Conservation (phyloP, 23 tunicate genomes). For the Ascidia mentula region DNA sequence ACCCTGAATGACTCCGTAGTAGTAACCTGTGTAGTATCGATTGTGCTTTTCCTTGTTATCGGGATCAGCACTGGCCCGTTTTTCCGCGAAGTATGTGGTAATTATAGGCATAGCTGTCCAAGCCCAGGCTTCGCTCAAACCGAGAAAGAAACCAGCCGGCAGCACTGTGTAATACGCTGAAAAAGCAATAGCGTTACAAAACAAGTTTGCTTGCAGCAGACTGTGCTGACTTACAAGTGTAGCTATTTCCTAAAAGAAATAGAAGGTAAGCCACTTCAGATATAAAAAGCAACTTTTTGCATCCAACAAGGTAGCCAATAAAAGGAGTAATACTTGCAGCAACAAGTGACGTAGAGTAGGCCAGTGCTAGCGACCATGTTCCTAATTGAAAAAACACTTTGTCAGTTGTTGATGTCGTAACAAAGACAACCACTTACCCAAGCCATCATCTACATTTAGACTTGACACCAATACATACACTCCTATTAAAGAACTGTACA, state of each 20-base stretch:
- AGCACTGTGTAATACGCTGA: conserved; percentile 17
- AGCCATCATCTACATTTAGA: conserved; percentile 28
- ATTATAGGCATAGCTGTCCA: conserved; percentile 25
- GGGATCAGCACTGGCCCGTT: conserved; percentile 8
- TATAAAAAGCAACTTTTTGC: background rate
- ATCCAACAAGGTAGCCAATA: conserved; percentile 7
- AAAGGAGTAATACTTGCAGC: conserved; percentile 20
- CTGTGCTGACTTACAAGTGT: conserved; percentile 26
- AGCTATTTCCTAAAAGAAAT: conserved; percentile 10
- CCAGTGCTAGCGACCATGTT: conserved; percentile 33
- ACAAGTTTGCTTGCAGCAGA: background rate
- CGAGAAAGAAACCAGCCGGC: conserved; percentile 25
- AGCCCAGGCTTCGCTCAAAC: conserved; percentile 31
- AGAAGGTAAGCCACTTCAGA: conserved; percentile 15
- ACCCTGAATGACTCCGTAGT: conserved; percentile 22
- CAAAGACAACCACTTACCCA: conserved; percentile 10
- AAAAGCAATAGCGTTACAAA: background rate
- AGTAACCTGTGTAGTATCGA: conserved; percentile 29
- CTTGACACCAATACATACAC: conserved; percentile 26
- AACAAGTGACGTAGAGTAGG: conserved; percentile 18
- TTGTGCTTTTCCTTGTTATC: background rate
- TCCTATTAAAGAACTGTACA: conserved; percentile 1
- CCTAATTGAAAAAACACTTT: conserved; percentile 5
- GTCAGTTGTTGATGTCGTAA: background rate
- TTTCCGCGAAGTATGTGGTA: conserved; percentile 10